Percentiles rank a stretch among this genome's conserved stretches.
Conservation (phyloP, 2,888 invertebrate genomes). For the Pegoplata infirma region DNA sequence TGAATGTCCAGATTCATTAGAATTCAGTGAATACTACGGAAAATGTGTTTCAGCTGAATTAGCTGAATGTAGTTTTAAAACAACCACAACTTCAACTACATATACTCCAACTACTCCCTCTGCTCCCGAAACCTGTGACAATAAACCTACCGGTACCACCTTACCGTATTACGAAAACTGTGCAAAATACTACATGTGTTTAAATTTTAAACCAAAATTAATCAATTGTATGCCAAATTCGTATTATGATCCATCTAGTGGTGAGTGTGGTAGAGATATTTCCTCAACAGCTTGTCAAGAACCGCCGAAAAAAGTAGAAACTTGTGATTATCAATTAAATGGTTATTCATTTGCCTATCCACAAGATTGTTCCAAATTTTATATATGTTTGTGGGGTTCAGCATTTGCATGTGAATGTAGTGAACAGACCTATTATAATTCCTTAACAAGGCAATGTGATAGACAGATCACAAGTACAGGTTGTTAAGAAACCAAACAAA, state of each 20-base stretch:
- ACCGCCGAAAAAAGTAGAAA: background rate
- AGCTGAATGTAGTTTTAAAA: constrained; percentile 73
- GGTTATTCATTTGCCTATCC: no score
- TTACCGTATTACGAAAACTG: constrained; percentile 19
- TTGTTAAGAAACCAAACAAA: no score
- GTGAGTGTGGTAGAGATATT: constrained; percentile 12
- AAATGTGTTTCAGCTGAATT: constrained; percentile 67
- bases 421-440: no score
- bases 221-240: background rate
- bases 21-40: constrained; percentile 70
- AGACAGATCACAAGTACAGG: no score
- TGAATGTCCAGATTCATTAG: constrained; percentile 80
- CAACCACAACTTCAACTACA: constrained; percentile 48
- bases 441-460: no score
- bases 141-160: constrained; percentile 12
- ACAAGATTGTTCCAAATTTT: no score
- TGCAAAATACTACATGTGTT: constrained; percentile 33
- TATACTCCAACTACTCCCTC: constrained; percentile 24
- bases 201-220: background rate
- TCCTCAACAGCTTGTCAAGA: constrained; percentile 21
- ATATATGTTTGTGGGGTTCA: no score
- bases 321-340: no score
- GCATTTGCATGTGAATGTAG: no score
- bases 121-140: constrained; percentile 17
- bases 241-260: constrained; percentile 30